Evolutionary conservation across 2,888 invertebrate species (phyloP).

Genomic region (Scaptomyza flava): DNA sequence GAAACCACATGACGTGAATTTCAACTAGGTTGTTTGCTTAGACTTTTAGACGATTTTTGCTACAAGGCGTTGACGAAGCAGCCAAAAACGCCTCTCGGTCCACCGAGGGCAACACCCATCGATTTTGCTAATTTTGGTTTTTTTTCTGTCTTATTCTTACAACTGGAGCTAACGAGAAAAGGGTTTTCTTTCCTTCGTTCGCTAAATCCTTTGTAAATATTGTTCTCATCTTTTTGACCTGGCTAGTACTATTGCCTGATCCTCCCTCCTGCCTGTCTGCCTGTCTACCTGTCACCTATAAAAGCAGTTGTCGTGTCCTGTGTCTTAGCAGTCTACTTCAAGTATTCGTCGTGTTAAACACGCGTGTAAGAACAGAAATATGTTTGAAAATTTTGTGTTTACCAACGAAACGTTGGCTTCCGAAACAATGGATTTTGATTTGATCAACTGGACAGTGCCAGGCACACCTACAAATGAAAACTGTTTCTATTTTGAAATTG

Average conservation of each 20-base stretch:
- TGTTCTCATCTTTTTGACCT: not conserved
- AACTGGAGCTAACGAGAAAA: slow-evolving; percentile 22
- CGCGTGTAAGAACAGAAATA: slow-evolving; percentile 38
- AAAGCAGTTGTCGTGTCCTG: slow-evolving; percentile 24
- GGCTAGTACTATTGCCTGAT: not conserved
- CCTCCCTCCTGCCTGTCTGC: not conserved
- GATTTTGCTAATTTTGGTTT: slow-evolving; percentile 12
- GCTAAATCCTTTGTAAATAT: slow-evolving; percentile 49
- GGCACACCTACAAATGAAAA: slow-evolving; percentile 4
- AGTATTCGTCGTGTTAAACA: slow-evolving; percentile 68
- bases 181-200: slow-evolving; percentile 27
- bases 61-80: slow-evolving; percentile 38
- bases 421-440: slow-evolving; percentile 73
- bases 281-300: slow-evolving; percentile 52
- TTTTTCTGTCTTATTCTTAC: not conserved
- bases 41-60: not conserved
- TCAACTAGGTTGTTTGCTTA: no score
- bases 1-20: slow-evolving; percentile 43
- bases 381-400: slow-evolving; percentile 68
- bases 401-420: slow-evolving; percentile 64
- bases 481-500: slow-evolving; percentile 27
- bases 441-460: slow-evolving; percentile 58
- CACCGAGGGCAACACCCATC: slow-evolving; percentile 59
- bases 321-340: slow-evolving; percentile 57
- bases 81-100: slow-evolving; percentile 59